Base-by-base conservation (phyloP, 1,140 invertebrate species). In the Aphaenogaster rudis region DNA sequence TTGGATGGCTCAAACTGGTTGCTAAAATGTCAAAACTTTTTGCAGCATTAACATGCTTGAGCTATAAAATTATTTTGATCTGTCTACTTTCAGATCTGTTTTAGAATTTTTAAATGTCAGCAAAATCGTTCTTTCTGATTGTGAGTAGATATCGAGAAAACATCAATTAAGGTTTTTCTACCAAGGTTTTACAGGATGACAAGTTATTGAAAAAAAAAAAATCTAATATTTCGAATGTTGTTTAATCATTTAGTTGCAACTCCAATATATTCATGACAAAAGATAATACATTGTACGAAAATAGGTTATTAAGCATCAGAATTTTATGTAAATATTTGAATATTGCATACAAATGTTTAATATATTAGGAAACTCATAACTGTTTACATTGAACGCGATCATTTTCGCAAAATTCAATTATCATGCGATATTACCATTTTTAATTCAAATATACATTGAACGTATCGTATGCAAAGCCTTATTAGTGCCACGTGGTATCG, bases 341-440 rank as follows among this genome's bases (percentile, higher is more conserved):
- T 69, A 69, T 66, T 42, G n/a, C 33, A 52, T 57, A 74, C 17
- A 76, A 76, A 72, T 52, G 15, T 72, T 50, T 50, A 11, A 17
- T 39, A 36, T 59, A 28, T 59, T 42, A 39, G 36, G 15, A 76
- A 28, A 42, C 39, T 42, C 54, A 13, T 57, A 42, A 59, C 1
- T 28, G 11, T 76, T 76, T 28, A 21, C 45, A 15, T 17, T 13
- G 15, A 17, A 33, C 13, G 2, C 4, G 7, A 11, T 57, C 9
- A 11, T 28, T 71, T 57, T 69, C 48, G 15, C 64, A 6, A 5
- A 33, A 71, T 48, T 0, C 8, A 21, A 45, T 67, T 39, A 33
- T 66, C 63, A 3, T n/a, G 33, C 7, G 3, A 52, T 50, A 54
- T 36, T 39, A 54, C 1, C 5, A 13, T 21, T 45, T 71, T 59